Percentiles rank a stretch among this genome's conserved stretches.
phyloP scores from a whole-genome alignment of 2,888 invertebrate genomes.

The Gymnocheta viridis region DNA sequence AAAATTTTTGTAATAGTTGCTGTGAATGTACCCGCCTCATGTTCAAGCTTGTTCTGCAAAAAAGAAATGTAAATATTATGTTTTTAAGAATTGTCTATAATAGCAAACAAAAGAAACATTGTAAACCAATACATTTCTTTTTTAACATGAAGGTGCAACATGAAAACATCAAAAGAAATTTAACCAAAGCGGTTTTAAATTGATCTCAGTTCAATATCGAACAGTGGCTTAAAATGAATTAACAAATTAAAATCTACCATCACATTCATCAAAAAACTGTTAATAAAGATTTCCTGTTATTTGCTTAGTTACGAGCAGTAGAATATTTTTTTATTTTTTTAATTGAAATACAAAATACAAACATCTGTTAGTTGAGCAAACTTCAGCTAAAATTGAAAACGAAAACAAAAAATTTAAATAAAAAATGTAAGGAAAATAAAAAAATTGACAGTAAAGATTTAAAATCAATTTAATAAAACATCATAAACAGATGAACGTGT shows the following conservation, averaged over 20 bases:
- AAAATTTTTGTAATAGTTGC: no score
- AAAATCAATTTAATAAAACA: conserved; percentile 68
- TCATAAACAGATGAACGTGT: conserved; percentile 67
- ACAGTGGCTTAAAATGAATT: conserved; percentile 25
- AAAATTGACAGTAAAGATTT: conserved; percentile 68
- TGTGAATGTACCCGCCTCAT: no score
- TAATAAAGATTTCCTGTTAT: not conserved
- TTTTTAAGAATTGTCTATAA: no score
- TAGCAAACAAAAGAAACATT: not conserved
- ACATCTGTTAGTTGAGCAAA: conserved; percentile 36
- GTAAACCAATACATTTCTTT: not conserved
- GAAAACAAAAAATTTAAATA: not conserved
- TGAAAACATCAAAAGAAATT: conserved; percentile 37
- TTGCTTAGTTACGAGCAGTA: conserved; percentile 17
- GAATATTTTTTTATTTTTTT: conserved; percentile 3
- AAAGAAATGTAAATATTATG: no score
- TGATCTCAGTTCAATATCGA: not conserved
- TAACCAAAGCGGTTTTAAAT: conserved; percentile 28
- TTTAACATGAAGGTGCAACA: not conserved
- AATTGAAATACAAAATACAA: not conserved
- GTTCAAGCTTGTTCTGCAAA: no score
- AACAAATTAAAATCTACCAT: conserved; percentile 29
- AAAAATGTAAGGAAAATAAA: conserved; percentile 8
- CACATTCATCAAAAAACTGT: not conserved
- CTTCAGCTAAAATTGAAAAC: conserved; percentile 2